Evolutionary conservation across 1,140 invertebrate species (phyloP), one percentile per base, ranked within the genome.

Genomic region (Eumeta japonica): DNA sequence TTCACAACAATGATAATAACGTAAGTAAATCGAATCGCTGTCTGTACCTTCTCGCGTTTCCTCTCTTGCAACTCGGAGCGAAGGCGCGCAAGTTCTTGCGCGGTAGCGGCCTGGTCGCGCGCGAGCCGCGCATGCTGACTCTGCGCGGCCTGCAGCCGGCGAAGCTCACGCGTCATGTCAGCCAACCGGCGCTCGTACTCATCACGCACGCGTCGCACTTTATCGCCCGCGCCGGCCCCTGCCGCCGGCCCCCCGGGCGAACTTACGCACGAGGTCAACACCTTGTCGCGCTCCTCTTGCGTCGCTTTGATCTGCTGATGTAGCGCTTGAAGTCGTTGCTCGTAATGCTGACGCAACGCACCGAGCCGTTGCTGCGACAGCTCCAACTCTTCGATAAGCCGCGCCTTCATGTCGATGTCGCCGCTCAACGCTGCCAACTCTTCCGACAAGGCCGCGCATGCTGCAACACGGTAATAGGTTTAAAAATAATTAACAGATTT

Each of bases 371-470:
- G 81, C 61, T 98, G 91, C 9, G 89, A 91, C 13, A 86, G 68
- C 62, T 98, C 95, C 35, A 98, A 65, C 56, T 97, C 92, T 56
- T 97, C 91, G 42, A 98, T 95, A 11, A 98, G 75, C 33, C 90
- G 85, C 48, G 94, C 89, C 67, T 95, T 96, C 27, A 93, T 87
- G 48, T 90, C 90, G 37, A 97, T 96, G 57, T 95, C 90, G 30
- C 87, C 89, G 3, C 90, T 94, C 10, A 97, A 63, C 3, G 87
- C 85, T 13, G 90, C 88, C 28, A 96, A 66, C 63, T 94, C 88
- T 14, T 77, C 76, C 28, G 77, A 77, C n/a, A 81, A 62, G 28
- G 75, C 62, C 20, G 62, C 59, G 39, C 56, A 55, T 35, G 39
- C 41, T 52, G 33, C 9, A 50, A 43, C 28, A 42, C n/a, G n/a